Conservation (phyloP, 2,888 invertebrate genomes). For the Notocelia uddmanniana region DNA sequence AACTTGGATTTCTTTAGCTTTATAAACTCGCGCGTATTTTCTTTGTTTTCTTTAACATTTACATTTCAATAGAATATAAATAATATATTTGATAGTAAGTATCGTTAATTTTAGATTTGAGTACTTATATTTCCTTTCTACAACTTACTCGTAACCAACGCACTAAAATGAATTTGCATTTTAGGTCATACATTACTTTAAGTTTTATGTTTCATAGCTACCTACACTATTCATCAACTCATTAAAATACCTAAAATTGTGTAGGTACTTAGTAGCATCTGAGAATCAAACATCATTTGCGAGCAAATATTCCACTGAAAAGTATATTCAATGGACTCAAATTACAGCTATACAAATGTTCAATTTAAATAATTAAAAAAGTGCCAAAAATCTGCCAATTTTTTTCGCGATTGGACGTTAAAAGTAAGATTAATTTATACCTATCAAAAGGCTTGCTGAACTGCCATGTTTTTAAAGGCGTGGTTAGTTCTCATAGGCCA, state of each 20-base stretch:
- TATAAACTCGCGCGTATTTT: conserved; percentile 47
- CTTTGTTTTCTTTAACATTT: conserved; percentile 27
- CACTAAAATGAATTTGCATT: background rate
- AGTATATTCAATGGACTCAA: background rate
- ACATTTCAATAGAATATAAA: conserved; percentile 15
- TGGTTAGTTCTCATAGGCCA: conserved; percentile 34
- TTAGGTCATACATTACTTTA: background rate
- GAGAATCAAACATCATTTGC: background rate
- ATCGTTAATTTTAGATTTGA: background rate
- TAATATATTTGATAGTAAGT: background rate
- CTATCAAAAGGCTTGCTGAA: conserved; percentile 56
- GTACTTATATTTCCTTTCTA: background rate
- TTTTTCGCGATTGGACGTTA: background rate
- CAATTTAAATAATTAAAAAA: background rate
- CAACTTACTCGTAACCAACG: background rate
- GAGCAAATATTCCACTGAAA: background rate
- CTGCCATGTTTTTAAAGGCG: conserved; percentile 37
- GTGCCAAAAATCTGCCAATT: background rate
- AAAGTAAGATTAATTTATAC: conserved; percentile 24
- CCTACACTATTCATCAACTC: background rate
- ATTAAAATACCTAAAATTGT: conserved; percentile 3
- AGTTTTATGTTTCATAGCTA: background rate
- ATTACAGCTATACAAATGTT: background rate
- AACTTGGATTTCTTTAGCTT: conserved; percentile 76
- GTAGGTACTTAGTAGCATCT: background rate